Evolutionary conservation across 1,140 invertebrate genomes (phyloP), one percentile per base, ranked within the genome.

Genomic region (Bombus fervidus): DNA sequence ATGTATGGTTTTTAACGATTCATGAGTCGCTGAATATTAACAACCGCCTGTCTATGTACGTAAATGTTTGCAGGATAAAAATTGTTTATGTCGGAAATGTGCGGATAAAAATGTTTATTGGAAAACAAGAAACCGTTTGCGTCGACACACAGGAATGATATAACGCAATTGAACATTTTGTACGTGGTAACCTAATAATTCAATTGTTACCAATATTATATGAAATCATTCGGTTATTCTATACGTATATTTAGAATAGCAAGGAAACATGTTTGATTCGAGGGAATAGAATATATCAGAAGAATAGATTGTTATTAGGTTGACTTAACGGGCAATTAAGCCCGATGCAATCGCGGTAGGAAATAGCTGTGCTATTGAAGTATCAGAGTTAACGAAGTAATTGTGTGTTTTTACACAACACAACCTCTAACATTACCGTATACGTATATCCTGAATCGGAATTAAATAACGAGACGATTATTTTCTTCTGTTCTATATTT

Each of bases 251-350:
- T 75, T 47, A 6, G n/a, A 22, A 22, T 34, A 41, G 43, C 3
- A 13, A 28, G 28, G 13, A n/a, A 28, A 12, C 39, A 31, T 31
- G 34, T 66, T 47, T 41, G 43, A 25, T 76, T 75, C 15, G 37
- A 47, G 31, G 25, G n/a, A 69, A 43, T 68, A 47, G 66, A 31
- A 71, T 47, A 22, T 77, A 68, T 73, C 74, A 43, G 73, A 75
- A 83, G 83, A 47, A 69, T 62, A 47, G 83, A 80, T 74, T 83
- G 83, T 83, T 89, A 86, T 86, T 81, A 79, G 71, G 74, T 88
- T 83, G 77, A 80, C 79, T 90, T 77, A 57, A 64, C 47, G 73
- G 87, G 64, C 82, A 91, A 88, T 91, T 91, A 86, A 86, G 86
- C 75, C 47, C 83, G 37, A 72, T 64, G 83, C 83, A 80, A 80